A percentile compares a stretch with the other conserved stretches of the same genome.
Conservation (phyloP, 2,888 invertebrate species). For the Archips xylosteana region DNA sequence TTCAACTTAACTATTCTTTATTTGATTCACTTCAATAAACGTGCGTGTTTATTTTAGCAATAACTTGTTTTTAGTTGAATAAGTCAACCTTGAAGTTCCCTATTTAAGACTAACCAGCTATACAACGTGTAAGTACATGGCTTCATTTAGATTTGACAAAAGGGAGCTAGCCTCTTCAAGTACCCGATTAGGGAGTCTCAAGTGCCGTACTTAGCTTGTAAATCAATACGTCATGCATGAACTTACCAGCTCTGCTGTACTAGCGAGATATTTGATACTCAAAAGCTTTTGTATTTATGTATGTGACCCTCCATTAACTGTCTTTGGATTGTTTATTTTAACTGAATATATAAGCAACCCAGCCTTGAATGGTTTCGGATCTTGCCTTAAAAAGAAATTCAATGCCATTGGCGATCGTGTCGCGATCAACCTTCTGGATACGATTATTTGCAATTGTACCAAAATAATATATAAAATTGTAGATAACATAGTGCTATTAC, state of each 20-base stretch:
- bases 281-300: conserved; percentile 8
- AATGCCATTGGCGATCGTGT: conserved; percentile 39
- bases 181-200: conserved; percentile 31
- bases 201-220: conserved; percentile 19
- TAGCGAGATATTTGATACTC: conserved; percentile 4
- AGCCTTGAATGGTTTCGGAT: conserved; percentile 40
- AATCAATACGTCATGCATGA: conserved; percentile 12
- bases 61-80: not conserved
- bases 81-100: not conserved
- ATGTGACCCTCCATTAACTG: conserved; percentile 19
- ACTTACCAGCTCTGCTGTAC: not conserved
- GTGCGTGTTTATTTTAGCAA: not conserved
- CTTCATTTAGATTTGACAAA: conserved; percentile 18
- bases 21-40: not conserved
- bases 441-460: conserved; percentile 34
- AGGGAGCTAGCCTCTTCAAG: conserved; percentile 23
- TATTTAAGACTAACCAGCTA: not conserved
- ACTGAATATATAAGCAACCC: conserved; percentile 18
- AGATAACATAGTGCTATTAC: conserved; percentile 23
- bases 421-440: conserved; percentile 28
- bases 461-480: conserved; percentile 24
- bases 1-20: no score
- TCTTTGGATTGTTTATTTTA: conserved; percentile 18
- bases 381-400: conserved; percentile 42
- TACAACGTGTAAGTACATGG: not conserved